phyloP scores from a whole-genome alignment of 2,888 invertebrate species.

The Parthenolecanium corni region DNA sequence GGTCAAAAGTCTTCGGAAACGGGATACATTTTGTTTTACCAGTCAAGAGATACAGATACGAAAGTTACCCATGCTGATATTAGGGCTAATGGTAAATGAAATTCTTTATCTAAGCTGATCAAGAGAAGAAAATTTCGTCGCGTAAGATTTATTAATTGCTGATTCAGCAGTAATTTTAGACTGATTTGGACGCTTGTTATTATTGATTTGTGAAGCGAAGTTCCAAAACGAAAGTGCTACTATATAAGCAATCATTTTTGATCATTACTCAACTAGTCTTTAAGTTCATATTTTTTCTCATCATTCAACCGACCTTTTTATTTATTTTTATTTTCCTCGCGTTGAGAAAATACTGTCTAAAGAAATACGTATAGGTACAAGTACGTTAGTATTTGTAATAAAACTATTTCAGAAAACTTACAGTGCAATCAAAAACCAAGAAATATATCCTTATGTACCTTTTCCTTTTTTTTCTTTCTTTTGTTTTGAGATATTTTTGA shows the following conservation, averaged over 20 bases:
- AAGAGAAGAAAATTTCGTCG: background rate
- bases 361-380: too few relatives aligned
- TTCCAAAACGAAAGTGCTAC: too few relatives aligned
- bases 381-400: too few relatives aligned
- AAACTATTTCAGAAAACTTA: background rate
- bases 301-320: too few relatives aligned
- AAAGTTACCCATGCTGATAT: constrained; percentile 32
- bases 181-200: too few relatives aligned
- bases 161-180: background rate
- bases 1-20: constrained; percentile 99
- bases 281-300: too few relatives aligned
- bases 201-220: too few relatives aligned
- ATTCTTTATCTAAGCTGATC: too few relatives aligned
- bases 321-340: too few relatives aligned
- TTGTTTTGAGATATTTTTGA: constrained; percentile 5
- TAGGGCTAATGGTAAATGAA: constrained; percentile 28
- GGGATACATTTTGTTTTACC: constrained; percentile 98
- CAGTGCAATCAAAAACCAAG: constrained; percentile 7
- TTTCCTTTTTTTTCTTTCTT: background rate
- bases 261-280: too few relatives aligned
- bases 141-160: background rate
- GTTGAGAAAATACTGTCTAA: too few relatives aligned
- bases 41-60: constrained; percentile 58
- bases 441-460: background rate
- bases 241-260: too few relatives aligned